Evolutionary conservation across 2,797 vertebrate genomes (phyloP).

Genomic region (Gambelia wislizenii): DNA sequence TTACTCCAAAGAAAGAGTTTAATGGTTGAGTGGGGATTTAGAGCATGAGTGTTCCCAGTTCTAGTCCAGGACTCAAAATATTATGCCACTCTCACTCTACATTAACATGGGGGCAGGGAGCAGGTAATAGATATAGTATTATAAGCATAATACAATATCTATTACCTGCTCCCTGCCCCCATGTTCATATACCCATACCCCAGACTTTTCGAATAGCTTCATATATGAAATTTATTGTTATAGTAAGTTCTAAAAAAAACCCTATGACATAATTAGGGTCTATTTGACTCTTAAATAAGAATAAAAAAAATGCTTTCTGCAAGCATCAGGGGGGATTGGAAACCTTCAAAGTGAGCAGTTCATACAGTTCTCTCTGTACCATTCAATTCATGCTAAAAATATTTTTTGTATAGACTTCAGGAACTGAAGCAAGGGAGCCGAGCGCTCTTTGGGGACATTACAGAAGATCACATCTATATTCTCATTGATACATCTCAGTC

Average conservation of each 20-base stretch:
- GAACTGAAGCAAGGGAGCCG: conserved; percentile 81
- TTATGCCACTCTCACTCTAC: not conserved
- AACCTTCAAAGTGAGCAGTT: not conserved
- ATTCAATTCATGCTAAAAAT: conserved; percentile 6
- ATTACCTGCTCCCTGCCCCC: no score
- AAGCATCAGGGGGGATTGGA: not conserved
- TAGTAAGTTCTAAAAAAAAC: not conserved
- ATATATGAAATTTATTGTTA: not conserved
- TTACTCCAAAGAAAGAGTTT: not conserved
- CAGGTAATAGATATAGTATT: not conserved
- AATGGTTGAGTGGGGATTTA: not conserved
- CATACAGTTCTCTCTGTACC: not conserved
- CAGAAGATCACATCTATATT: conserved; percentile 77
- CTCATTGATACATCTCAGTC: conserved; percentile 85
- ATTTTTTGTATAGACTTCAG: conserved; percentile 74
- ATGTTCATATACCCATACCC: not conserved
- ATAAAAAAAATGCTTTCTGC: not conserved
- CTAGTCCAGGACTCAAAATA: not conserved
- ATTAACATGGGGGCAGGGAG: not conserved
- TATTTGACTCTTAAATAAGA: not conserved
- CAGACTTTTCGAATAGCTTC: not conserved
- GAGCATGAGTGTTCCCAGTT: not conserved
- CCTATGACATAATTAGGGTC: not conserved
- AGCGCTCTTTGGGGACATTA: conserved; percentile 80
- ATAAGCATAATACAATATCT: no score